phyloP scores from a whole-genome alignment of 2,113 vertebrate species.

The Sylvietta virens region DNA sequence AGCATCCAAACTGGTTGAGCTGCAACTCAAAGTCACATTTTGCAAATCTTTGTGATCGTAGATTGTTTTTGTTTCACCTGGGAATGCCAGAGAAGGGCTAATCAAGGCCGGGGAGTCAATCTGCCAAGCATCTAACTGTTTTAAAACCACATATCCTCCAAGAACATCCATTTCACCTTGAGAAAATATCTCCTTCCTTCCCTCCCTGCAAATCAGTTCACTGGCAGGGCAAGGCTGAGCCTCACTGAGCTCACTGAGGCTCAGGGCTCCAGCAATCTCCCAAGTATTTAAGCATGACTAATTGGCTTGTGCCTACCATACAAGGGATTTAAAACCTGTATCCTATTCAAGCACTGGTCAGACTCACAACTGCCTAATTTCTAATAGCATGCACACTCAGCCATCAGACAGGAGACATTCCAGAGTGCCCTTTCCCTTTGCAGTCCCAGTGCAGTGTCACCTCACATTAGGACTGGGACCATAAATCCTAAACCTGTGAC shows the following conservation, averaged over 20 bases:
- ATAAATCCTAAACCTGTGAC: not conserved
- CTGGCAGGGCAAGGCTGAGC: not conserved
- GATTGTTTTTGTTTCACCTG: not conserved
- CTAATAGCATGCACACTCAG: not conserved
- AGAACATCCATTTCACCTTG: not conserved
- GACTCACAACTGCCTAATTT: not conserved
- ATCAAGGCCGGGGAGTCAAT: not conserved
- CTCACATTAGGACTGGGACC: not conserved
- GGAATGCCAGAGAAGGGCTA: not conserved
- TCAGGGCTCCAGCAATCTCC: not conserved
- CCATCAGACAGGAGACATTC: not conserved
- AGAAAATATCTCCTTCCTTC: not conserved
- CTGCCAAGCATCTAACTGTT: not conserved
- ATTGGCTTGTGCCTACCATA: not conserved
- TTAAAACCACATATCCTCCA: not conserved
- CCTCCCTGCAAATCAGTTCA: not conserved
- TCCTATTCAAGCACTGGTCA: not conserved
- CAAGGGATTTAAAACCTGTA: not conserved
- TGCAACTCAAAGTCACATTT: not conserved
- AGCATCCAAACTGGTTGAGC: not conserved
- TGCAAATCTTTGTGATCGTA: not conserved
- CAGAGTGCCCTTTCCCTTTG: not conserved
- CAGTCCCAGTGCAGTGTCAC: not conserved
- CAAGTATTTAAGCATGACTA: not conserved
- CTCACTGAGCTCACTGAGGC: not conserved